Percentiles rank a stretch among this genome's conserved stretches.
These are phyloP conservation scores for Leptopilina clavipes DNA, from an alignment of 1,140 invertebrate species.

Conservation along the genomic window DNA sequence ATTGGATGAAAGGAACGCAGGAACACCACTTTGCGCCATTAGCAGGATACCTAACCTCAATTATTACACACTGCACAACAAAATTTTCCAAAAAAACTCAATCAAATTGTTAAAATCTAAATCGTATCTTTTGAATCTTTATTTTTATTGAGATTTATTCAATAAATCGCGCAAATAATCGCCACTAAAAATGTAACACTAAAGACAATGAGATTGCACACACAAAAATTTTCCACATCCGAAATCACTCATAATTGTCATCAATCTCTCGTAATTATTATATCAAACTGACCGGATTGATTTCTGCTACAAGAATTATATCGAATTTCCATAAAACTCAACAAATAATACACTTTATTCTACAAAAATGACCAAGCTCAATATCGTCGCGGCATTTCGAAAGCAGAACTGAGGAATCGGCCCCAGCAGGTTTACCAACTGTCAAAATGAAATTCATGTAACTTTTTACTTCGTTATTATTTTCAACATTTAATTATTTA, in stretches of 20 bases:
- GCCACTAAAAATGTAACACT: neutral
- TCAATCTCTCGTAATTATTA: neutral
- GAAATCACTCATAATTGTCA: neutral
- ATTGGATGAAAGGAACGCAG: too few species aligned
- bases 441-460: neutral
- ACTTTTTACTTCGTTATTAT: neutral
- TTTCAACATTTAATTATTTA: neutral
- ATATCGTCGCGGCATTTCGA: neutral
- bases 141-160: too few species aligned
- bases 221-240: neutral
- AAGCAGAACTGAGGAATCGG: neutral
- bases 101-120: too few species aligned
- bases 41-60: too few species aligned
- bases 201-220: neutral
- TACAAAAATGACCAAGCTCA: neutral
- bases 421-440: neutral
- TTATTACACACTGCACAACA: too few species aligned
- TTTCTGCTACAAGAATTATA: neutral
- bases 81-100: too few species aligned
- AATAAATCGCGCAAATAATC: neutral
- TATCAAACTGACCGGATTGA: neutral
- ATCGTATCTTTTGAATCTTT: too few species aligned
- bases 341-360: neutral
- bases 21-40: too few species aligned
- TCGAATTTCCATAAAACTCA: neutral